phyloP scores from a whole-genome alignment of 2,797 vertebrate species.

The Sciurus carolinensis region DNA sequence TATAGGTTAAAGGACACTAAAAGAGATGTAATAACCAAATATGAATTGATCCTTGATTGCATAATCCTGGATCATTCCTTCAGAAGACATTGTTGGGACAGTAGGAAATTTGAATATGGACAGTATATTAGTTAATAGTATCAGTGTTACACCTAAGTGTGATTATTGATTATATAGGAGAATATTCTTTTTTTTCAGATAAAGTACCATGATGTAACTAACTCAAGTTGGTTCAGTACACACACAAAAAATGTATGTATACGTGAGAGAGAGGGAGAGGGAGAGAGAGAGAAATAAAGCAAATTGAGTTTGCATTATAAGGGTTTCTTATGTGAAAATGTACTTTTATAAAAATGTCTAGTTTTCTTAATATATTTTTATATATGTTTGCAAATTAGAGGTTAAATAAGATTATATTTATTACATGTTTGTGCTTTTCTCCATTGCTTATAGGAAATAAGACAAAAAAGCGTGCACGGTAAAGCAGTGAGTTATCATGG shows the following conservation, averaged over 20 bases:
- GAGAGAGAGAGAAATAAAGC: slow-evolving; percentile 1
- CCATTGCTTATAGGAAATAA: background rate
- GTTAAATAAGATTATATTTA: slow-evolving; percentile 56
- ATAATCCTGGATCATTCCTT: slow-evolving; percentile 23
- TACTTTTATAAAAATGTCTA: slow-evolving; percentile 25
- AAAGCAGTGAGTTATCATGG: background rate
- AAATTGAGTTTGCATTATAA: slow-evolving; percentile 12
- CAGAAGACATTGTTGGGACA: slow-evolving; percentile 21
- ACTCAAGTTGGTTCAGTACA: background rate
- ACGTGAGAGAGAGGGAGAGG: too few relatives aligned
- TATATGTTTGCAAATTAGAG: slow-evolving; percentile 1
- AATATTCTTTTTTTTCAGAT: slow-evolving; percentile 32
- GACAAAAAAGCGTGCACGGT: background rate
- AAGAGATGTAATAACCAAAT: slow-evolving; percentile 38
- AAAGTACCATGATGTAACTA: background rate
- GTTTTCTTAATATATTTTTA: slow-evolving; percentile 40
- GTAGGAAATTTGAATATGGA: slow-evolving; percentile 33
- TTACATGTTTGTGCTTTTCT: slow-evolving; percentile 46
- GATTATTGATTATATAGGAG: slow-evolving; percentile 15
- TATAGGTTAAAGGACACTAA: slow-evolving; percentile 45
- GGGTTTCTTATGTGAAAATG: slow-evolving; percentile 23
- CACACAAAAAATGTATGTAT: background rate
- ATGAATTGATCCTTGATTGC: slow-evolving; percentile 4
- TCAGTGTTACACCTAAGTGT: slow-evolving; percentile 50
- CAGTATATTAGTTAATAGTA: slow-evolving; percentile 28